Evolutionary conservation across 2,797 vertebrate species (phyloP).

Genomic region (Rhinatrema bivittatum): DNA sequence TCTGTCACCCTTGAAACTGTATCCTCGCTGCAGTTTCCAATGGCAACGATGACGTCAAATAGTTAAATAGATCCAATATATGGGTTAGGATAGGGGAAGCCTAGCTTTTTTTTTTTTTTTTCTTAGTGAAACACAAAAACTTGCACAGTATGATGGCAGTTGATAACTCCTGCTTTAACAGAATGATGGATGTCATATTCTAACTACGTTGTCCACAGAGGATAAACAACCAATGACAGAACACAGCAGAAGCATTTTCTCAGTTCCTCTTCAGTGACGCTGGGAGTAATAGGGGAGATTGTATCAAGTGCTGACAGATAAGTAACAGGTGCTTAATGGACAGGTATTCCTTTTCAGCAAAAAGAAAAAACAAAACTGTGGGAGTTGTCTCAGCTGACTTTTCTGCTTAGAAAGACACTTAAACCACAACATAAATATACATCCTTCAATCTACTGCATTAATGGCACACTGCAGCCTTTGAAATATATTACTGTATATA

Average conservation of each 20-base stretch:
- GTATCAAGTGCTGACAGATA: slow-evolving; percentile 29
- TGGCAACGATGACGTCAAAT: slow-evolving; percentile 48
- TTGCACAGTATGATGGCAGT: slow-evolving; percentile 1
- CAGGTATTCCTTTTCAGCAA: slow-evolving; percentile 14
- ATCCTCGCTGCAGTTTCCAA: slow-evolving; percentile 49
- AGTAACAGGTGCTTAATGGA: slow-evolving; percentile 34
- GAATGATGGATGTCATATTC: slow-evolving; percentile 9
- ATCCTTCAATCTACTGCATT: slow-evolving; percentile 5
- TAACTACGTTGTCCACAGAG: slow-evolving; percentile 10
- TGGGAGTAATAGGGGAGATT: slow-evolving; percentile 37
- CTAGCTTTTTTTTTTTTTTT: too few relatives aligned
- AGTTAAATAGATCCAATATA: too few relatives aligned
- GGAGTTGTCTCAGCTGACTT: slow-evolving; percentile 28
- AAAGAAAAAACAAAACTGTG: slow-evolving; percentile 10
- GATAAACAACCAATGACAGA: slow-evolving; percentile 17
- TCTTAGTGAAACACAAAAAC: slow-evolving; percentile 1
- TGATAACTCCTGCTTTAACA: slow-evolving; percentile 21
- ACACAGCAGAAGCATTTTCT: slow-evolving; percentile 16
- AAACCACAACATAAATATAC: slow-evolving; percentile 31
- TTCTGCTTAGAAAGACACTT: too few relatives aligned
- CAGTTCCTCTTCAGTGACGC: slow-evolving; percentile 17
- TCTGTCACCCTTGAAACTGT: slow-evolving; percentile 44
- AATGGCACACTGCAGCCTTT: too few relatives aligned
- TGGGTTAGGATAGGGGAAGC: too few relatives aligned
- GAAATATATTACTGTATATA: too few relatives aligned